Conservation (phyloP, 2,797 vertebrate genomes). For the Scomberomorus guttatus region DNA sequence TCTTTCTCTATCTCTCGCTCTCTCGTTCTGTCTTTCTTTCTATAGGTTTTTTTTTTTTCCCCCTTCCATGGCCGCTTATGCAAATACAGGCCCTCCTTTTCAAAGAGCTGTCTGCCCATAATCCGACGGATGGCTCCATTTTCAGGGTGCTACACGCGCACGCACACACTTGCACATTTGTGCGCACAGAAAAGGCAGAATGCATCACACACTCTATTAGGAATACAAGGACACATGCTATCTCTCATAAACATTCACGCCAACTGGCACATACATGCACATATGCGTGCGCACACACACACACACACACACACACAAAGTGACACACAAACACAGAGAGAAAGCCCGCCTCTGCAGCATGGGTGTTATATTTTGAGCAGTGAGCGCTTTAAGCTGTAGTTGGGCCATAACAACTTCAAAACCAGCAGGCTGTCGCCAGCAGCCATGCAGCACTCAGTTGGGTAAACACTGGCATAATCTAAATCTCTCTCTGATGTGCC, state of each 20-base stretch:
- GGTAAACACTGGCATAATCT: conserved; percentile 81
- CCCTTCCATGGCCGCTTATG: conserved; percentile 77
- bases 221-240: conserved; percentile 70
- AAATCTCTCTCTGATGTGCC: conserved; percentile 80
- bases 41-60: conserved; percentile 46
- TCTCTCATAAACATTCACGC: conserved; percentile 70
- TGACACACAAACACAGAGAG: conserved; percentile 16
- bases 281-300: background rate
- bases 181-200: conserved; percentile 21
- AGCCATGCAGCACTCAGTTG: conserved; percentile 75
- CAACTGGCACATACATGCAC: conserved; percentile 46
- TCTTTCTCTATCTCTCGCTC: conserved; percentile 34
- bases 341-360: conserved; percentile 58
- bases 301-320: conserved; percentile 4
- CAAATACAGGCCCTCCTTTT: conserved; percentile 79
- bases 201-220: conserved; percentile 64
- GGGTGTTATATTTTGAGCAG: conserved; percentile 71
- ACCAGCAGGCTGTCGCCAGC: conserved; percentile 73
- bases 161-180: conserved; percentile 20
- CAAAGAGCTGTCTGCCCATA: conserved; percentile 81
- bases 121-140: conserved; percentile 86
- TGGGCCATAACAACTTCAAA: conserved; percentile 77
- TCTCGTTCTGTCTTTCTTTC: conserved; percentile 58
- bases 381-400: conserved; percentile 73
- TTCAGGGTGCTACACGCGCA: conserved; percentile 56